Evolutionary conservation across 1,140 invertebrate species (phyloP), one percentile per base, ranked within the genome.

Genomic region (Philotrypesis tridentata): DNA sequence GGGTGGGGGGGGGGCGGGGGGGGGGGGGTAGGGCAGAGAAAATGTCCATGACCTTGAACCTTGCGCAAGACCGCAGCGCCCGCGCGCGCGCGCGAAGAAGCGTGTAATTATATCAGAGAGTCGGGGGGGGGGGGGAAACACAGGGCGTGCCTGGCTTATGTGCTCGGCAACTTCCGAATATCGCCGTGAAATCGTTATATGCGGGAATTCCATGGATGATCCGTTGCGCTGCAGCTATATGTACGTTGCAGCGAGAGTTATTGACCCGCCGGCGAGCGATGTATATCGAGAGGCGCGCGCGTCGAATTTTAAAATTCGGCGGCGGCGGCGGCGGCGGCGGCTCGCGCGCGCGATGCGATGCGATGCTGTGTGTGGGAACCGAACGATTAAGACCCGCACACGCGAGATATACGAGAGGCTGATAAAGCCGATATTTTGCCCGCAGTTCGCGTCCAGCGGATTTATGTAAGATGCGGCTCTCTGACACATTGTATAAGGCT

Each of bases 151-250:
- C 48, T 17, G 21, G 21, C n/a, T n/a, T n/a, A n/a, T n/a, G n/a
- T 55, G 21, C 21, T 17, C 48, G 48, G 48, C 48, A 72, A 31
- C 70, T 71, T 79, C 11, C 37, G 65, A 78, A 78, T 60, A 48
- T 48, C n/a, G 33, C 11, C 4, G 48, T 2, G 61, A 78, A 55
- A 70, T 65, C 33, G 2, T 78, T 78, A 27, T 55, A n/a, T n/a
- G n/a, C n/a, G 76, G 63, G 37, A 70, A 70, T 43, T 70, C 40
- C 31, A 55, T 68, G 40, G 37, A 78, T 48, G 7, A 31, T 27
- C 11, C 27, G 17, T n/a, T n/a, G n/a, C n/a, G n/a, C n/a, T n/a
- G n/a, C n/a, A n/a, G n/a, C n/a, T n/a, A n/a, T n/a, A n/a, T n/a
- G n/a, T n/a, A n/a, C n/a, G n/a, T n/a, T n/a, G n/a, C n/a, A n/a